Evolutionary conservation across 2,113 vertebrate genomes (phyloP).

Genomic region (Pachycephala philippinensis): DNA sequence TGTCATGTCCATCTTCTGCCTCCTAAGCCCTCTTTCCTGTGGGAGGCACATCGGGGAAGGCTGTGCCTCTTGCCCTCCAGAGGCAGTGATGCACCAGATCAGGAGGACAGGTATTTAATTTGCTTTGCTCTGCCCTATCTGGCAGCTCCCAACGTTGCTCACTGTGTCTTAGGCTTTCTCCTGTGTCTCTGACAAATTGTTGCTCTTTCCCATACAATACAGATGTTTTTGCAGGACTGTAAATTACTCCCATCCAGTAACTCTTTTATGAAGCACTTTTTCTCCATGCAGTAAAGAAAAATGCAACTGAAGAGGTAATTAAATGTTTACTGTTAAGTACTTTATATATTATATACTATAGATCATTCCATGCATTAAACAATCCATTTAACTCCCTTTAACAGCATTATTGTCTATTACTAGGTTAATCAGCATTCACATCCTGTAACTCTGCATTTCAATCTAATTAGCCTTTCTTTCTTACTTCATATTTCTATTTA

Average conservation of each 20-base stretch:
- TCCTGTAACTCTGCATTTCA: constrained; percentile 48
- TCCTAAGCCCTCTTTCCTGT: background rate
- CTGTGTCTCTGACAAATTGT: background rate
- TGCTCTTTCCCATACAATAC: background rate
- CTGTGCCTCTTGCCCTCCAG: background rate
- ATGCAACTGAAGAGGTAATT: constrained; percentile 53
- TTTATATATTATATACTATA: constrained; percentile 44
- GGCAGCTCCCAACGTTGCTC: background rate
- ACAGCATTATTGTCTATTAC: constrained; percentile 60
- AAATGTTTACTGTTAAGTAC: constrained; percentile 69
- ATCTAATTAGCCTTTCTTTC: constrained; percentile 54
- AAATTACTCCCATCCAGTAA: constrained; percentile 46
- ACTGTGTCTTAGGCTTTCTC: background rate
- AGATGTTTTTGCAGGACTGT: constrained; percentile 1
- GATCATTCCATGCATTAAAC: constrained; percentile 59
- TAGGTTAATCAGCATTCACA: constrained; percentile 65
- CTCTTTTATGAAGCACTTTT: constrained; percentile 30
- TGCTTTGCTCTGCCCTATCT: background rate
- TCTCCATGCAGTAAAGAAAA: constrained; percentile 20
- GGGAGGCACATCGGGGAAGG: background rate
- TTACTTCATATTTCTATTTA: constrained; percentile 65
- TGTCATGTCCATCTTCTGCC: background rate
- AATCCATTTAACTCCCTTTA: constrained; percentile 56
- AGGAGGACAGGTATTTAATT: background rate
- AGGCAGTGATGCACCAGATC: background rate